Conservation (phyloP, 2,888 invertebrate genomes). For the Cabera pusaria region DNA sequence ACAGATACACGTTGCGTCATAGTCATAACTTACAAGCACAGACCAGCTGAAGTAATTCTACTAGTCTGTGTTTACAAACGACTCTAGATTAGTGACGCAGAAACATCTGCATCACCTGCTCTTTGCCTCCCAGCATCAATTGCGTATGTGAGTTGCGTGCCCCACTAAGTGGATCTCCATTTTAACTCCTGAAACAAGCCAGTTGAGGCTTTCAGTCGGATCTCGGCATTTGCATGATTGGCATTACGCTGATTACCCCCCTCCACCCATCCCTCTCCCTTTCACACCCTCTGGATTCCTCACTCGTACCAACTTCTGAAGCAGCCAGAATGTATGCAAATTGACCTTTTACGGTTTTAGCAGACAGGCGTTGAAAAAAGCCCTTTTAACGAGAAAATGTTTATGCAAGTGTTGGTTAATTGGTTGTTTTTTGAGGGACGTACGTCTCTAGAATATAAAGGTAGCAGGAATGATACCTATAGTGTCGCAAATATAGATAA, state of each 20-base stretch:
- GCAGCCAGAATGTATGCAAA: conserved; percentile 73
- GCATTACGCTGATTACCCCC: conserved; percentile 78
- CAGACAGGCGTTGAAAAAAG: conserved; percentile 20
- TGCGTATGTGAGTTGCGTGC: conserved; percentile 80
- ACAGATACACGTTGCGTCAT: too few species aligned
- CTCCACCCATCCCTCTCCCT: conserved; percentile 34
- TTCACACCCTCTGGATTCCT: conserved; percentile 37
- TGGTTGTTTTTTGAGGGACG: conserved; percentile 33
- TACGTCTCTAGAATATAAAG: not conserved
- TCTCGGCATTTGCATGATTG: conserved; percentile 83
- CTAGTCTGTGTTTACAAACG: too few species aligned
- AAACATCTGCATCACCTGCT: too few species aligned
- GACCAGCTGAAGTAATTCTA: too few species aligned
- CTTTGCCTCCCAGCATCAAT: conserved; percentile 63
- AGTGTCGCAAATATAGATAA: too few species aligned
- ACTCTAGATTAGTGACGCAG: too few species aligned
- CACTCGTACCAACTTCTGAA: conserved; percentile 50
- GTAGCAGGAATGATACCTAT: too few species aligned
- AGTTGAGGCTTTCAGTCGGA: conserved; percentile 81
- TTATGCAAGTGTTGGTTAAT: conserved; percentile 12
- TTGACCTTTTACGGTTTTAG: conserved; percentile 55
- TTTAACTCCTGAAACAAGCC: conserved; percentile 84
- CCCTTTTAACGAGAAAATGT: conserved; percentile 17
- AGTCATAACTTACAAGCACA: too few species aligned
- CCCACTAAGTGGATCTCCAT: conserved; percentile 82